Percentiles rank a stretch among this genome's conserved stretches.
Evolutionary conservation across 2,113 vertebrate species (phyloP).

Genomic region (Entomyzon cyanotis): DNA sequence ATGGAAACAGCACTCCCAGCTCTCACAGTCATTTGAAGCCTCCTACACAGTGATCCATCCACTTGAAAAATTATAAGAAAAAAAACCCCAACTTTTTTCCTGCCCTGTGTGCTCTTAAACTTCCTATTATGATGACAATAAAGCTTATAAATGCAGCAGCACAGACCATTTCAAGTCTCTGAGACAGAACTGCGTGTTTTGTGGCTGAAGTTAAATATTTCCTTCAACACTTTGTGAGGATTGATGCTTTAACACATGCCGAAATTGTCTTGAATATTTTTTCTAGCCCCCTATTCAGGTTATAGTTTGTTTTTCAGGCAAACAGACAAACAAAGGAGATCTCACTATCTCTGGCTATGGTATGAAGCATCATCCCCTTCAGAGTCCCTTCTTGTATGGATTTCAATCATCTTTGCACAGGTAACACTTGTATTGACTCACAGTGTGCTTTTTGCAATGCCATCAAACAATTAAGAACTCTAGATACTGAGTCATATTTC

Average conservation of each 20-base stretch:
- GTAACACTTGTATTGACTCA: background rate
- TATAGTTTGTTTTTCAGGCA: background rate
- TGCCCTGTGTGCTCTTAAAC: background rate
- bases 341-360: background rate
- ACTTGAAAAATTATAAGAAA: background rate
- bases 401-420: background rate
- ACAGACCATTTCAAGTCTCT: background rate
- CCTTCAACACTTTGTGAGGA: background rate
- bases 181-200: background rate
- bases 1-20: background rate
- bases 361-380: background rate
- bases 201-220: background rate
- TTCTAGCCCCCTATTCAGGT: background rate
- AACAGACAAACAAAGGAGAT: background rate
- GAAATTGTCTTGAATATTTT: background rate
- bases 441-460: background rate
- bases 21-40: background rate
- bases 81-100: background rate
- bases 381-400: background rate
- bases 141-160: background rate
- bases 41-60: background rate
- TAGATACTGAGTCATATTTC: background rate
- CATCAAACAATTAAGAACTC: background rate
- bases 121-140: background rate
- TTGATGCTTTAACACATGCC: background rate